These are phyloP conservation scores for Brenthis daphne DNA, from an alignment of 2,888 invertebrate genomes.

Conservation along the genomic window DNA sequence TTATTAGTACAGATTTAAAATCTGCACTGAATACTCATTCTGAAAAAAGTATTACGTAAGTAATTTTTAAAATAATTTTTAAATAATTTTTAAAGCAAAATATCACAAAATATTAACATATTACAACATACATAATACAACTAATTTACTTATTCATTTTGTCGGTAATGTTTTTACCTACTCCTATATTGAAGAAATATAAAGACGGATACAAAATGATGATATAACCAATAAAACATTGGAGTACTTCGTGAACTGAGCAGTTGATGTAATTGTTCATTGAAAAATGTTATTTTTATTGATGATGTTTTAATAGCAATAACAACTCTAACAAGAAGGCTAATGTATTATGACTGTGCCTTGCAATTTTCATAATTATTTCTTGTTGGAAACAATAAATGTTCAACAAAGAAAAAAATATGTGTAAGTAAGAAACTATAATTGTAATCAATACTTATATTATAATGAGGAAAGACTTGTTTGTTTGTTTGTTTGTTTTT, in stretches of 20 bases:
- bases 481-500: too few relatives aligned
- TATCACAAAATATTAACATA: too few relatives aligned
- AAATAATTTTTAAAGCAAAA: too few relatives aligned
- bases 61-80: too few relatives aligned
- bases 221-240: constrained; percentile 19
- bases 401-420: background rate
- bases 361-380: background rate
- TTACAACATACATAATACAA: background rate
- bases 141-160: background rate
- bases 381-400: background rate
- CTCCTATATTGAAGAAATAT: too few relatives aligned
- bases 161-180: background rate
- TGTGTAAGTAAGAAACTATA: too few relatives aligned
- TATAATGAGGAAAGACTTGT: too few relatives aligned
- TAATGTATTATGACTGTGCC: background rate
- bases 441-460: too few relatives aligned
- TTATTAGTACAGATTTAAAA: too few relatives aligned
- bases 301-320: constrained; percentile 17
- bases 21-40: too few relatives aligned
- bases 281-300: constrained; percentile 20
- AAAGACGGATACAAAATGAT: constrained; percentile 12
- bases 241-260: constrained; percentile 4
- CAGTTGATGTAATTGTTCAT: constrained; percentile 14
- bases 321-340: constrained; percentile 8
- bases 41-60: too few relatives aligned